Base-by-base conservation (phyloP, 2,888 invertebrate genomes). In the Cheiracanthium punctorium region DNA sequence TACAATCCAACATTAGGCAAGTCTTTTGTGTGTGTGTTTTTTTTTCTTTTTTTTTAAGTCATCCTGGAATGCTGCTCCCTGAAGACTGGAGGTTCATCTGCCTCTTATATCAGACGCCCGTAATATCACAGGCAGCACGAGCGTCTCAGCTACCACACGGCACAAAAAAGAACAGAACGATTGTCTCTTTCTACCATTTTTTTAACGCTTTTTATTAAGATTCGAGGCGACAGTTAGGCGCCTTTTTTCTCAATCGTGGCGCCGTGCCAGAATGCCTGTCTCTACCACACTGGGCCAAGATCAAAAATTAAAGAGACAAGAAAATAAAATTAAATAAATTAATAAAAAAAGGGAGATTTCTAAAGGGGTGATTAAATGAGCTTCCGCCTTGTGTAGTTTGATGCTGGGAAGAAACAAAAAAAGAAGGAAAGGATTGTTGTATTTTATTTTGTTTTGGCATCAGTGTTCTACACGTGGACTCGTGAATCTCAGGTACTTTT, bases 231-330 rank as follows among this genome's bases (percentile, higher is more conserved):
- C 58, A 24, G 58, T 24, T 20, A 17, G 58, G 58, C 58, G 58
- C 58, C 58, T 20, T 58, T n/a, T n/a, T n/a, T 24, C 7, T 24
- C 24, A 24, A 24, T 24, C 12, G 24, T 58, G 58, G 58, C 58
- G 58, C 20, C 12, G 5, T 20, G 58, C 58, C 58, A 58, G 58
- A 17, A 58, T 58, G 48, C 48, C 17, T 12, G 14, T 48, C 48
- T 48, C 2, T 17, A 58, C 58, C 24, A 58, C 58, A 58, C 58
- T 58, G 58, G 58, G 58, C 58, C 58, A 58, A 58, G 58, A 58
- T 58, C 58, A 58, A 24, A 58, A 58, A 58, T 58, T 58, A 24
- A 58, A 58, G 24, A 48, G 43, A 48, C 43, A 48, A 48, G 37
- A 37, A 12, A 37, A 12, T 5, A 37, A 12, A 37, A 37, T 37